A percentile compares a stretch with the other conserved stretches of the same genome.
Evolutionary conservation across 1,140 invertebrate species (phyloP).

Genomic region (Trichonephila clavata): DNA sequence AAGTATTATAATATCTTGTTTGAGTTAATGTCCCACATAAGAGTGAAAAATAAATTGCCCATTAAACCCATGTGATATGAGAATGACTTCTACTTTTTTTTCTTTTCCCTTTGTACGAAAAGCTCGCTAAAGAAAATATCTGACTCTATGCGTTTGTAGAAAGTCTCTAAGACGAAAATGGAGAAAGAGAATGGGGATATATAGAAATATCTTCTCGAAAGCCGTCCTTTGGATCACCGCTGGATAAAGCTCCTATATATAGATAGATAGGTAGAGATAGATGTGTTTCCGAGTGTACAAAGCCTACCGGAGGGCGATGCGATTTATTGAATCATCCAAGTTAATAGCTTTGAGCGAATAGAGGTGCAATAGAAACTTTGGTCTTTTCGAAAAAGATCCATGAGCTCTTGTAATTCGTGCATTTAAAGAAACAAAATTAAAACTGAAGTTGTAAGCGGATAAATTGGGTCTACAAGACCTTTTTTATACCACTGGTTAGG

Average conservation of each 20-base stretch:
- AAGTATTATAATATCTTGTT: background rate
- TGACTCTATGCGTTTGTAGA: constrained; percentile 72
- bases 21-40: background rate
- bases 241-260: constrained; percentile 71
- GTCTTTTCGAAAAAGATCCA: background rate
- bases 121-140: constrained; percentile 76
- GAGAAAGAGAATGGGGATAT: constrained; percentile 50
- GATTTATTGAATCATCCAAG: constrained; percentile 60
- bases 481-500: background rate
- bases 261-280: constrained; percentile 64
- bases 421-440: background rate
- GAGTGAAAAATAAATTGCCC: background rate
- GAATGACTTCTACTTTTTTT: constrained; percentile 29
- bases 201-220: constrained; percentile 72
- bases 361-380: background rate
- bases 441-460: background rate
- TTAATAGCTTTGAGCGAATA: background rate
- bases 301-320: constrained; percentile 48
- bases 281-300: constrained; percentile 52
- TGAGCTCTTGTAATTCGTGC: background rate
- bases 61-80: constrained; percentile 42
- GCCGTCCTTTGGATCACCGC: constrained; percentile 49
- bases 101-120: constrained; percentile 64
- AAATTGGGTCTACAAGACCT: constrained; percentile 1
- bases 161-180: constrained; percentile 74